Evolutionary conservation across 1,140 invertebrate species (phyloP), one percentile per base, ranked within the genome.

Genomic region (Hycleus phaleratus): DNA sequence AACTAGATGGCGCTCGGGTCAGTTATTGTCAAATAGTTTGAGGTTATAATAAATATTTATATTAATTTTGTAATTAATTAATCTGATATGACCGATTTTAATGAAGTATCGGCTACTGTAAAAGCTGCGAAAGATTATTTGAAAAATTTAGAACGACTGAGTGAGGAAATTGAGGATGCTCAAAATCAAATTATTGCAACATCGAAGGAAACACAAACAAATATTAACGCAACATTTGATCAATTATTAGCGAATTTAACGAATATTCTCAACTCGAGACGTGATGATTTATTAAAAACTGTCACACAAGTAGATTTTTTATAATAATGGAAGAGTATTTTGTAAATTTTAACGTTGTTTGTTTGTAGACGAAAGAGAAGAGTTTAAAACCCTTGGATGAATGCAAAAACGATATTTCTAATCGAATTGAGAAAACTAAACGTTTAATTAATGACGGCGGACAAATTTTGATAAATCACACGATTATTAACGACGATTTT

Each of bases 121-220:
- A 56, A 56, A 40, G 62, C 62, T 12, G 68, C 67, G 26, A 55
- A 68, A 46, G 26, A 45, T 24, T 70, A 69, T 58, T 38, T 68
- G 49, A 51, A 52, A 7, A 60, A 56, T 38, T 50, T 70, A 26
- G 56, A 59, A 46, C 49, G 49, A 26, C 44, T 70, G 11, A 52
- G 65, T 43, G 49, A 51, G 2, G 63, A 67, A 55, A 8, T 70
- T 7, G 10, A 46, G 12, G 57, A 46, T 50, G 65, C 63, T 11
- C 46, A 66, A 44, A 50, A 62, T 40, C 67, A 70, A 57, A 60
- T 70, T 24, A 7, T 39, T 25, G 59, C 42, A 18, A 66, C 65
- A 18, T 62, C 59, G 7, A 43, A 42, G 7, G 60, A 67, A 57
- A 59, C 68, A 5, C 49, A 62, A 38, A 49, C 40, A 9, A 60